These are phyloP conservation scores for Pycnomerus fuliginosus DNA, from an alignment of 2,888 invertebrate genomes.

Conservation along the genomic window DNA sequence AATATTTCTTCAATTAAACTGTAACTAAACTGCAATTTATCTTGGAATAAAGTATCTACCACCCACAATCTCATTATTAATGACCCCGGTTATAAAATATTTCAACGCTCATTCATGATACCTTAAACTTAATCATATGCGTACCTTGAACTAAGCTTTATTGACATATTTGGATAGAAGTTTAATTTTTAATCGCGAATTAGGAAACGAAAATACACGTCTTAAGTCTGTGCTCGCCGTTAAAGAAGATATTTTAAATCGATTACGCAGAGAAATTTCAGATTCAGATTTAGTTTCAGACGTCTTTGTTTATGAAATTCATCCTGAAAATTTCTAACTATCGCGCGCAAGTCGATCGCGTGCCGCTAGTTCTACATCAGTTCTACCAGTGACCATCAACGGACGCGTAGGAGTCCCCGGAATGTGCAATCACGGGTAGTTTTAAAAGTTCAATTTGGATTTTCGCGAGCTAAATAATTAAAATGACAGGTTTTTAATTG, in stretches of 20 bases:
- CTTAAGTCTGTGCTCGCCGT: no score
- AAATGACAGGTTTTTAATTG: no score
- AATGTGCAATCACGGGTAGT: no score
- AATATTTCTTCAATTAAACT: no score
- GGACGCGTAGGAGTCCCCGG: slow-evolving; percentile 11
- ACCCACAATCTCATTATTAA: no score
- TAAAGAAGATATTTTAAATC: no score
- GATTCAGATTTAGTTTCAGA: background rate
- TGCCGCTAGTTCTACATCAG: slow-evolving; percentile 16
- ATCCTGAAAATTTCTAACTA: slow-evolving; percentile 15
- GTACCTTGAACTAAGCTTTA: slow-evolving; percentile 20
- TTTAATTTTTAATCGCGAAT: background rate
- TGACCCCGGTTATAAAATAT: no score
- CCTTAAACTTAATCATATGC: slow-evolving; percentile 13
- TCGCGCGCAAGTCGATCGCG: slow-evolving; percentile 26
- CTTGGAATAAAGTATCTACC: no score
- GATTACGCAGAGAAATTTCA: no score
- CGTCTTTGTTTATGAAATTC: background rate
- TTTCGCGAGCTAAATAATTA: no score
- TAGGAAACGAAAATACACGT: slow-evolving; percentile 1
- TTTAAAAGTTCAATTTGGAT: background rate
- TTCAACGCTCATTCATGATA: slow-evolving; percentile 3
- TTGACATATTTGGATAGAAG: slow-evolving; percentile 15
- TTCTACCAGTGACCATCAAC: slow-evolving; percentile 17
- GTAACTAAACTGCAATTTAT: no score